These are phyloP conservation scores for Spondyliosoma cantharus DNA, from an alignment of 2,797 vertebrate genomes.

Conservation along the genomic window DNA sequence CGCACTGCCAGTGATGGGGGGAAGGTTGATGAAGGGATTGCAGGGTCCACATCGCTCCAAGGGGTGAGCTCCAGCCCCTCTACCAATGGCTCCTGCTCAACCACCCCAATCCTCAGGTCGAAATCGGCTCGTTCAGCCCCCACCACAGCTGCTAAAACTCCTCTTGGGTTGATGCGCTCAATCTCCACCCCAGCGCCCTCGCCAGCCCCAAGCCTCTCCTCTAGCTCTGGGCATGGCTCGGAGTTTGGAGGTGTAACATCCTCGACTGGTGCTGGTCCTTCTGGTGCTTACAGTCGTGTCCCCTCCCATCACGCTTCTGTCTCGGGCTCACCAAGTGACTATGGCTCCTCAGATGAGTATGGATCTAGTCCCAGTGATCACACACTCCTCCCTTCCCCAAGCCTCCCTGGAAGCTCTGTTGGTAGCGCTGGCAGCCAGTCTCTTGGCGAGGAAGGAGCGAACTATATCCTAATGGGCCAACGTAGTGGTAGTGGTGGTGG, in stretches of 20 bases:
- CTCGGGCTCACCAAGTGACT: constrained; percentile 86
- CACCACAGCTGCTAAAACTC: constrained; percentile 75
- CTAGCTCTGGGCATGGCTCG: constrained; percentile 81
- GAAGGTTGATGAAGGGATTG: constrained; percentile 77
- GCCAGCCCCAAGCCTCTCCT: constrained; percentile 78
- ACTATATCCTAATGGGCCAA: constrained; percentile 87
- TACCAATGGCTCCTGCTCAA: constrained; percentile 80
- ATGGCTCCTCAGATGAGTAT: constrained; percentile 89
- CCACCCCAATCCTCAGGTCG: constrained; percentile 84
- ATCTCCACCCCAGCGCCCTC: constrained; percentile 82
- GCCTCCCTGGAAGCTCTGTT: constrained; percentile 76
- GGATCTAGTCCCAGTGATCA: constrained; percentile 87
- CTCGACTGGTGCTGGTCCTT: constrained; percentile 52
- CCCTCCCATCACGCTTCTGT: constrained; percentile 77
- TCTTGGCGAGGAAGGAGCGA: constrained; percentile 78
- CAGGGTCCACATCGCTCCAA: constrained; percentile 55
- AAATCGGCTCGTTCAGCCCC: constrained; percentile 81
- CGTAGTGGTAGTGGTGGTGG: constrained; percentile 35
- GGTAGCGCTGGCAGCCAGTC: constrained; percentile 76
- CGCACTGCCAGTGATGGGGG: constrained; percentile 83
- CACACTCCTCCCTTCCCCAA: constrained; percentile 74
- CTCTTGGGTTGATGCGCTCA: constrained; percentile 83
- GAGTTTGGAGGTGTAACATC: constrained; percentile 77
- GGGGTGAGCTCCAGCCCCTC: constrained; percentile 79
- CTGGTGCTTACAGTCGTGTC: constrained; percentile 76